Conservation (phyloP, 2,888 invertebrate genomes). For the Arrhopalites spinosus region DNA sequence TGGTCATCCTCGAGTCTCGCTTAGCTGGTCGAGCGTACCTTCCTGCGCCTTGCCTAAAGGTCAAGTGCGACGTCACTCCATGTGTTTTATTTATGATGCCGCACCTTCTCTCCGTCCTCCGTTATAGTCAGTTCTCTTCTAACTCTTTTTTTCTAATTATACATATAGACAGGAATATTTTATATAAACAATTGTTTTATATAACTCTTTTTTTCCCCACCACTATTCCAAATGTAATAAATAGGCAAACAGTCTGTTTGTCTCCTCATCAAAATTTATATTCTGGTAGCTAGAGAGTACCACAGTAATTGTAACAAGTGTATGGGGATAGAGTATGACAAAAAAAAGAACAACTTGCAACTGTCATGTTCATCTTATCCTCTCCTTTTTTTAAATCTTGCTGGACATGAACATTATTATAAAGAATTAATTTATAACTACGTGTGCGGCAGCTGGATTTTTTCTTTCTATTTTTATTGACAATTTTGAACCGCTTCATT, state of each 20-base stretch:
- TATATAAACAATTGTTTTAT: neutral
- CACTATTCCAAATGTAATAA: too few relatives aligned
- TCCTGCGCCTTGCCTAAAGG: conserved; percentile 47
- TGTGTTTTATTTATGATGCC: conserved; percentile 42
- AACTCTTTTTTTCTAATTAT: conserved; percentile 10
- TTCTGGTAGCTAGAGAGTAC: neutral
- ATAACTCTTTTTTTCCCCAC: neutral
- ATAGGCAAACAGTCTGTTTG: too few relatives aligned
- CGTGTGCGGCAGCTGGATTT: too few relatives aligned
- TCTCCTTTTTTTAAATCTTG: too few relatives aligned
- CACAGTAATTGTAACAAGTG: neutral
- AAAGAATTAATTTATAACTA: too few relatives aligned
- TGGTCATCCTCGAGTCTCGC: conserved; percentile 45
- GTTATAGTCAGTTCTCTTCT: conserved; percentile 15
- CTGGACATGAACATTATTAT: too few relatives aligned
- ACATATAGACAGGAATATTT: neutral
- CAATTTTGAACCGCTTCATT: too few relatives aligned
- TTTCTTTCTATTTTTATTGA: too few relatives aligned
- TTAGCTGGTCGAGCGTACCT: conserved; percentile 46
- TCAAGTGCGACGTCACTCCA: conserved; percentile 43
- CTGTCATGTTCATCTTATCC: too few relatives aligned
- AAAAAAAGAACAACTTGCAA: neutral
- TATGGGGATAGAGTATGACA: neutral
- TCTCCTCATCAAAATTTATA: neutral
- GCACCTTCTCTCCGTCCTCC: conserved; percentile 35